Evolutionary conservation across 2,888 invertebrate genomes (phyloP).

Genomic region (Eristalis arbustorum): DNA sequence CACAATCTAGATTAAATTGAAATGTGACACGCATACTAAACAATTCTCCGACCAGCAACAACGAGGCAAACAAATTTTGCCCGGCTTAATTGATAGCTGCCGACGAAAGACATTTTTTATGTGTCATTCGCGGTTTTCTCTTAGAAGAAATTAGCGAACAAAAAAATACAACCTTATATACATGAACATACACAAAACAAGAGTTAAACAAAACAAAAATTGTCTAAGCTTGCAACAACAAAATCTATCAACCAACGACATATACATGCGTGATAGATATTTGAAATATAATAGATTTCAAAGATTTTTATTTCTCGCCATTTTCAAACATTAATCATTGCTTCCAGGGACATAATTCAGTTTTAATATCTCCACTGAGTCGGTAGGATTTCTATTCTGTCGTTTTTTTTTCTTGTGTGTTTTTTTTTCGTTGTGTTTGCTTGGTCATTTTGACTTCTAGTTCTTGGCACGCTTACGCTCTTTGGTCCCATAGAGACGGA

Average conservation of each 20-base stretch:
- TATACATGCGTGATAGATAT: constrained; percentile 1
- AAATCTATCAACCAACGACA: background rate
- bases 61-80: background rate
- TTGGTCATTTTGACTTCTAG: background rate
- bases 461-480: constrained; percentile 59
- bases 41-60: constrained; percentile 20
- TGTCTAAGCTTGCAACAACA: background rate
- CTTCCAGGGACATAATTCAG: constrained; percentile 46
- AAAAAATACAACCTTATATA: background rate
- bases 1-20: constrained; percentile 70
- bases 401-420: background rate
- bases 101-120: constrained; percentile 58
- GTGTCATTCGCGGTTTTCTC: constrained; percentile 48
- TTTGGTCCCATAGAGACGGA: constrained; percentile 14
- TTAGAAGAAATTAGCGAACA: constrained; percentile 4
- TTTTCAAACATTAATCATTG: constrained; percentile 48
- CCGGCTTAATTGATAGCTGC: constrained; percentile 62
- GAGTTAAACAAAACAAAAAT: too few species aligned
- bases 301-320: constrained; percentile 15
- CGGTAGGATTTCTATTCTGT: background rate
- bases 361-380: constrained; percentile 30
- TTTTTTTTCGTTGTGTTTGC: too few species aligned
- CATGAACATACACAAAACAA: constrained; percentile 1
- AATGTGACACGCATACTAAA: constrained; percentile 69
- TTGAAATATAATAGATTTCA: constrained; percentile 35